Base-by-base conservation (phyloP, 2,797 vertebrate genomes). In the Centroberyx gerrardi region DNA sequence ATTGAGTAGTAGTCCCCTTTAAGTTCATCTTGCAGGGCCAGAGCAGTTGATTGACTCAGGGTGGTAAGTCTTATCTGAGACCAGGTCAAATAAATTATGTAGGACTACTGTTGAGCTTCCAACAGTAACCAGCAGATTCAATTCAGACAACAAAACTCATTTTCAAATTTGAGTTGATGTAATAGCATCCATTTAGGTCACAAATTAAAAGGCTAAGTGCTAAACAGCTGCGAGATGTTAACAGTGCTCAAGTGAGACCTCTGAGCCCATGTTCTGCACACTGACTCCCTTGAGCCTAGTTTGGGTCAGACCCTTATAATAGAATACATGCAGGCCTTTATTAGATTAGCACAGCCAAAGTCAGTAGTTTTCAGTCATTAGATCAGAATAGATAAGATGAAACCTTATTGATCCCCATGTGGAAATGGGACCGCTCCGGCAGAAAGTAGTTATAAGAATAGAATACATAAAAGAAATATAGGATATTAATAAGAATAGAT, bases 181-280 rank as follows among this genome's bases (percentile, higher is more conserved):
- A 79, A 81, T 68, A 17, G 42, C 77, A 76, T 79, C 52, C 42
- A 79, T 85, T 80, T 74, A 62, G 68, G 60, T 81, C 68, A 77
- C 52, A 76, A 76, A 81, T 78, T 78, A 48, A 77, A 81, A 78
- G 75, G 69, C 62, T 55, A 48, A 68, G 75, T 80, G 83, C 58
- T 85, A 83, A 82, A 86, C 84, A 87, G 88, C 81, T 91, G 87
- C 14, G 28, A 61, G 54, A 82, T 79, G 60, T 79, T 78, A 73
- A 85, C 66, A 42, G 72, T 65, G 65, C 68, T 88, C 27, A 58
- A 62, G 28, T 36, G 60, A 77, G 68, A 64, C 74, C 62, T 74
- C 78, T 78, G 71, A 72, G 63, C 71, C 69, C 22, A 33, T 76
- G 66, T 81, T 78, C 29, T 86, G 70, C 72, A 59, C 67, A 69